These are phyloP conservation scores for Saguinus imperator DNA, from an alignment of 2,113 vertebrate species.

Conservation along the genomic window DNA sequence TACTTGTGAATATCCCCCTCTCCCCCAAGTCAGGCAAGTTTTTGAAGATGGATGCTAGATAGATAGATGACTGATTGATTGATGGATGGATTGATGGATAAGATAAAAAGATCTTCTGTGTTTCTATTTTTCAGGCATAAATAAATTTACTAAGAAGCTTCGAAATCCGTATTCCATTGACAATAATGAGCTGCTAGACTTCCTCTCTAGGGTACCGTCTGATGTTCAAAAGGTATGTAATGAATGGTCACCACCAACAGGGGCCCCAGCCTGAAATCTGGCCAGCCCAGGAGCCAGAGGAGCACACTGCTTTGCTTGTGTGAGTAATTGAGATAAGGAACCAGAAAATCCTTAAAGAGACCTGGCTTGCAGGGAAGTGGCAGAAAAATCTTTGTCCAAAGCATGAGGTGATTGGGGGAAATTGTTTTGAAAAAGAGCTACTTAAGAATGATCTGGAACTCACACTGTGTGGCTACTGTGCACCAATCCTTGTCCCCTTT, in stretches of 20 bases:
- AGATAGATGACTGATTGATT: too few species aligned
- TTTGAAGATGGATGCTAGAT: neutral
- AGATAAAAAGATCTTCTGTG: neutral
- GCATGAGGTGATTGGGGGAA: conserved; percentile 77
- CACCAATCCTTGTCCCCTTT: conserved; percentile 46
- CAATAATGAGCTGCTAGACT: conserved; percentile 96
- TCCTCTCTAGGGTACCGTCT: conserved; percentile 97
- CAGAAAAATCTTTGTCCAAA: conserved; percentile 73
- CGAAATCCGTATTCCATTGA: conserved; percentile 94
- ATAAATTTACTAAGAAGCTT: conserved; percentile 98
- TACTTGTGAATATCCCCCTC: conserved; percentile 74
- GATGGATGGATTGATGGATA: neutral
- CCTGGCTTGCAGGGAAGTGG: conserved; percentile 32
- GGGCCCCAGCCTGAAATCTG: neutral
- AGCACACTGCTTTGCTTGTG: conserved; percentile 31
- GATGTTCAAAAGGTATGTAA: conserved; percentile 98
- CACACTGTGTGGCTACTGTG: conserved; percentile 30
- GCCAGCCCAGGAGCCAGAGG: conserved; percentile 29
- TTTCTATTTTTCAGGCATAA: conserved; percentile 89
- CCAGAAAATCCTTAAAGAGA: conserved; percentile 70
- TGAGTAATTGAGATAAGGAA: conserved; percentile 71
- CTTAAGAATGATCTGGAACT: conserved; percentile 79
- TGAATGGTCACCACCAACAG: conserved; percentile 53
- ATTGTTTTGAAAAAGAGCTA: conserved; percentile 79
- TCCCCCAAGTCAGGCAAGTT: conserved; percentile 33